Conservation (phyloP, 2,888 invertebrate species). For the Lottia scabra region DNA sequence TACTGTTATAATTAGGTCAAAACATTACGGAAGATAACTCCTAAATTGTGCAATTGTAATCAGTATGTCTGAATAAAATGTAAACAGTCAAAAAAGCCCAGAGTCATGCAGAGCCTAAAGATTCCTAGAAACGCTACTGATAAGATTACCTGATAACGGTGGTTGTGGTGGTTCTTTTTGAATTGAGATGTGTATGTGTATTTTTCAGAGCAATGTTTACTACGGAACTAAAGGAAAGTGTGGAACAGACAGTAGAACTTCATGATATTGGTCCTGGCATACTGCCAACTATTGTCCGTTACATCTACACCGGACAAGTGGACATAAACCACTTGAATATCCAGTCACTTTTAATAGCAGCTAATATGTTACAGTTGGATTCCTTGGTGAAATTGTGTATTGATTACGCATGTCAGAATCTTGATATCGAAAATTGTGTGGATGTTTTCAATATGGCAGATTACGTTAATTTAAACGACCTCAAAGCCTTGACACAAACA, state of each 20-base stretch:
- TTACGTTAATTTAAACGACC: conserved; percentile 83
- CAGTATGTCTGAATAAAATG: too few species aligned
- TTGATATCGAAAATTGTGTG: conserved; percentile 90
- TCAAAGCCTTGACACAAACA: conserved; percentile 81
- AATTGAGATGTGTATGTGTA: not conserved
- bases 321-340: conserved; percentile 77
- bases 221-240: conserved; percentile 83
- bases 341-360: conserved; percentile 84
- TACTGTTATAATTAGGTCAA: too few species aligned
- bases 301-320: conserved; percentile 85
- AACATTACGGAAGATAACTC: too few species aligned
- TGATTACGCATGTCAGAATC: conserved; percentile 84
- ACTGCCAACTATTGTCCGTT: conserved; percentile 83
- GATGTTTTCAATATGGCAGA: conserved; percentile 91
- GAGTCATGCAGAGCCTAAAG: too few species aligned
- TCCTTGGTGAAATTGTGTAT: conserved; percentile 88
- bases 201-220: conserved; percentile 84
- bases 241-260: conserved; percentile 81
- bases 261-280: conserved; percentile 85
- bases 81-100: too few species aligned
- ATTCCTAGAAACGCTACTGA: too few species aligned
- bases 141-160: too few species aligned
- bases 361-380: conserved; percentile 83
- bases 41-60: too few species aligned
- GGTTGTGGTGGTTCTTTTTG: too few species aligned